Percentiles rank a stretch among this genome's conserved stretches.
phyloP scores from a whole-genome alignment of 2,888 invertebrate genomes.

The Caenorhabditis plicata region DNA sequence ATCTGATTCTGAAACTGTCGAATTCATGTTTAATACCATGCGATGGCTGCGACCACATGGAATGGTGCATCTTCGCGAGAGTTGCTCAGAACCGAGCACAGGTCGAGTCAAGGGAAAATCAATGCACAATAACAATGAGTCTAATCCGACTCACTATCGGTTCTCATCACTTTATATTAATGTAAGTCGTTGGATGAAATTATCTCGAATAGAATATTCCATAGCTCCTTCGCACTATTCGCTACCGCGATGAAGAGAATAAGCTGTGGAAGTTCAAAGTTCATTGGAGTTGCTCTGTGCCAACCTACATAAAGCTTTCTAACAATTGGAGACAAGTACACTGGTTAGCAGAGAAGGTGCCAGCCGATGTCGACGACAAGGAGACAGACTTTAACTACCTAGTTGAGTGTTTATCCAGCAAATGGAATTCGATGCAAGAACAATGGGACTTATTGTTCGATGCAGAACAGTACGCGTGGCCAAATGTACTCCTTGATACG shows the following conservation, averaged over 20 bases:
- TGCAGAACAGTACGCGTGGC: slow-evolving; percentile 50
- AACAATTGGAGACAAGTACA: slow-evolving; percentile 64
- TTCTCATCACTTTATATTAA: slow-evolving; percentile 61
- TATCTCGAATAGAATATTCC: slow-evolving; percentile 1
- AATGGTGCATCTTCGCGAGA: slow-evolving; percentile 70
- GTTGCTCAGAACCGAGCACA: slow-evolving; percentile 71
- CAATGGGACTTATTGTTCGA: slow-evolving; percentile 53
- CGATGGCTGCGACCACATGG: slow-evolving; percentile 70
- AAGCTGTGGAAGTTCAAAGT: slow-evolving; percentile 57
- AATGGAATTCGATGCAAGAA: slow-evolving; percentile 51
- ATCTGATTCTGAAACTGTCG: slow-evolving; percentile 68
- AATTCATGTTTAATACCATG: slow-evolving; percentile 68
- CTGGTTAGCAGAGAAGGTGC: slow-evolving; percentile 61
- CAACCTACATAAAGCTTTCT: slow-evolving; percentile 59
- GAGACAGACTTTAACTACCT: slow-evolving; percentile 33
- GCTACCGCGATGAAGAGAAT: slow-evolving; percentile 50
- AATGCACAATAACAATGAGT: slow-evolving; percentile 46
- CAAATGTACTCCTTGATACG: slow-evolving; percentile 42
- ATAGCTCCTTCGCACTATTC: slow-evolving; percentile 41
- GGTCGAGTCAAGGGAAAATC: slow-evolving; percentile 39
- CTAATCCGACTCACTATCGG: slow-evolving; percentile 65
- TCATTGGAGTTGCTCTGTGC: slow-evolving; percentile 63
- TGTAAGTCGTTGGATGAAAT: too few species aligned
- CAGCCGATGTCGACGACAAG: slow-evolving; percentile 41
- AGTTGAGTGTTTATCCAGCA: slow-evolving; percentile 31